Conservation (phyloP, 37 sponge, comb jelly and placozoan species). For the Mnemiopsis leidyi region DNA sequence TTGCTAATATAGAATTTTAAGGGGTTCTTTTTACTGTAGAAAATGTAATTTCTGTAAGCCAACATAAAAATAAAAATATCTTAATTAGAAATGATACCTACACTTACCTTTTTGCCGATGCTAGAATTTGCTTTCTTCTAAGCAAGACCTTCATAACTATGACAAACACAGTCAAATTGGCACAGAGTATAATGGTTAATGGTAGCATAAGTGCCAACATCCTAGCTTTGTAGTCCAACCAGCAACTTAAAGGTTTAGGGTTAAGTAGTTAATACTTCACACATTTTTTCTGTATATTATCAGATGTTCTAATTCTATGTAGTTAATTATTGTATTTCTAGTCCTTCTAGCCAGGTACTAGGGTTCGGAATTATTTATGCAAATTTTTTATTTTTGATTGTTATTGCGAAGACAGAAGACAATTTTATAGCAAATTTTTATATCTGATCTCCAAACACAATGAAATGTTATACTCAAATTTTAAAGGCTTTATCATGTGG, state of each 20-base stretch:
- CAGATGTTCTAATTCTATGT: no score
- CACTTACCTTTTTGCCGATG: neutral
- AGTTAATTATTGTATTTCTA: no score
- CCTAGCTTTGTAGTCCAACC: constrained; percentile 39
- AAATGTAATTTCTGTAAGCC: no score
- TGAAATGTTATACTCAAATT: no score
- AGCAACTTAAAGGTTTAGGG: constrained; percentile 41
- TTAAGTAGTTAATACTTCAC: neutral
- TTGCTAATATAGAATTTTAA: no score
- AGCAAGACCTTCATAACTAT: constrained; percentile 45
- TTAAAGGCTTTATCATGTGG: no score
- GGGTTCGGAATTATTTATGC: neutral
- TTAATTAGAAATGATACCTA: neutral
- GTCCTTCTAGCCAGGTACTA: neutral
- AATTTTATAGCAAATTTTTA: no score
- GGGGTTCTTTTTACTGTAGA: no score
- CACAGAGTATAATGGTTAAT: neutral
- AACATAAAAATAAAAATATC: neutral
- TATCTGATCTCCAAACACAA: no score
- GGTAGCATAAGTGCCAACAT: constrained; percentile 46
- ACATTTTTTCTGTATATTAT: neutral
- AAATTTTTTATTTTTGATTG: no score
- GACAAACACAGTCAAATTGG: constrained; percentile 25
- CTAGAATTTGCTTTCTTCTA: neutral
- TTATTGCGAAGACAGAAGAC: no score